Conservation (phyloP, 2,797 vertebrate species). For the Hippocampus kuda region DNA sequence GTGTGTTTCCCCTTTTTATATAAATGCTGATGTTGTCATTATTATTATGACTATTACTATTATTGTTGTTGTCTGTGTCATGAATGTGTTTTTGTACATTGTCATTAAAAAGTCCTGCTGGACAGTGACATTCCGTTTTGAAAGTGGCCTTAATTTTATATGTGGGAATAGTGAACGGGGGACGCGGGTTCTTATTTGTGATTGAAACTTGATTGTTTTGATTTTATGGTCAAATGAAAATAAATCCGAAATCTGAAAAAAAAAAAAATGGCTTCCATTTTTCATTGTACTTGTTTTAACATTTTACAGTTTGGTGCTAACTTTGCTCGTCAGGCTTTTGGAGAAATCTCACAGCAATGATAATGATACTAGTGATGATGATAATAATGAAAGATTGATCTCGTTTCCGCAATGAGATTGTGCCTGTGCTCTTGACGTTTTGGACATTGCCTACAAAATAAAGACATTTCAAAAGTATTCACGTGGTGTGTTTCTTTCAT, state of each 20-base stretch:
- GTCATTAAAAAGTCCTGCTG: constrained; percentile 75
- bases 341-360: constrained; percentile 44
- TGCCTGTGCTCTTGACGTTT: constrained; percentile 50
- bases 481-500: constrained; percentile 49
- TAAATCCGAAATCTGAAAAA: constrained; percentile 65
- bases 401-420: constrained; percentile 39
- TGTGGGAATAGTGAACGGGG: constrained; percentile 63
- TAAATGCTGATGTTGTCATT: constrained; percentile 62
- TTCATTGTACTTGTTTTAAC: constrained; percentile 66
- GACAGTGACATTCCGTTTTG: constrained; percentile 72
- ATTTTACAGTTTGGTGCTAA: constrained; percentile 49
- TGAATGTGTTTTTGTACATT: constrained; percentile 69
- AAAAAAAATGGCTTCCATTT: constrained; percentile 52
- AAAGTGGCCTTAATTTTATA: constrained; percentile 73
- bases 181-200: constrained; percentile 56
- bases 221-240: constrained; percentile 61
- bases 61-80: constrained; percentile 65
- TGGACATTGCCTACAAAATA: constrained; percentile 52
- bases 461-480: constrained; percentile 58
- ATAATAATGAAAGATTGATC: constrained; percentile 54
- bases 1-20: constrained; percentile 36
- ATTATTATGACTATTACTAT: constrained; percentile 64
- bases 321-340: constrained; percentile 20
- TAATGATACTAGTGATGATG: constrained; percentile 62
- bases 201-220: constrained; percentile 63